Base-by-base conservation (phyloP, 1,140 invertebrate genomes). In the Zelostemma sp. region DNA sequence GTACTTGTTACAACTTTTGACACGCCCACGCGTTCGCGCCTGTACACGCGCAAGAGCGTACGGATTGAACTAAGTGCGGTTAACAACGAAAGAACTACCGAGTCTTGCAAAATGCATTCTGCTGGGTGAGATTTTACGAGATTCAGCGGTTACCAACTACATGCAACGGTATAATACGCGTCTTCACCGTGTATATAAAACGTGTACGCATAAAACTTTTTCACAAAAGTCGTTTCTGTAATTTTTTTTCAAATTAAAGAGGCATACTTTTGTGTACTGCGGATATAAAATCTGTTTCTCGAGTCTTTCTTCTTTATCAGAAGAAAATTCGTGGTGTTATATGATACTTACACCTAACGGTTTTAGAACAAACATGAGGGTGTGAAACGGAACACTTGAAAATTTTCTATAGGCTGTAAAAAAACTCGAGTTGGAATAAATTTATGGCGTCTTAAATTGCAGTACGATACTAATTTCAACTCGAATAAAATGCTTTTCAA, bases 51-150 rank as follows among this genome's bases (percentile, higher is more conserved):
- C 40, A 15, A 41, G 8, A 15, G 43, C 48, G 50, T 18, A 53
- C 48, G 35, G 41, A 18, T 46, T 11, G 43, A 18, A 9, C 43
- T 18, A 41, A 21, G 38, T 46, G 21, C 47, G 15, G 56, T 56
- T 51, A 47, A 46, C 60, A 68, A 73, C 61, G 70, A 76, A 76
- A 74, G 18, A 62, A 62, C 68, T 67, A 73, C 71, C 35, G 57
- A 60, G 54, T 63, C 68, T 72, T 75, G 59, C 74, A 61, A 77
- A 77, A 74, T 68, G 53, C 56, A 58, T 38, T 60, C 68, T 40
- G 25, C 63, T 19, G 63, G 48, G 51, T 51, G 60, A 71, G 68
- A 72, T 68, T 68, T 74, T 65, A 68, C 55, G 57, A 68, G 68
- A 68, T 74, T 67, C 68, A 68, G 61, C 54, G 56, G 60, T 67